These are phyloP conservation scores for Glandiceps talaboti DNA, from an alignment of 53 echinoderm and acorn worm species.

Conservation along the genomic window DNA sequence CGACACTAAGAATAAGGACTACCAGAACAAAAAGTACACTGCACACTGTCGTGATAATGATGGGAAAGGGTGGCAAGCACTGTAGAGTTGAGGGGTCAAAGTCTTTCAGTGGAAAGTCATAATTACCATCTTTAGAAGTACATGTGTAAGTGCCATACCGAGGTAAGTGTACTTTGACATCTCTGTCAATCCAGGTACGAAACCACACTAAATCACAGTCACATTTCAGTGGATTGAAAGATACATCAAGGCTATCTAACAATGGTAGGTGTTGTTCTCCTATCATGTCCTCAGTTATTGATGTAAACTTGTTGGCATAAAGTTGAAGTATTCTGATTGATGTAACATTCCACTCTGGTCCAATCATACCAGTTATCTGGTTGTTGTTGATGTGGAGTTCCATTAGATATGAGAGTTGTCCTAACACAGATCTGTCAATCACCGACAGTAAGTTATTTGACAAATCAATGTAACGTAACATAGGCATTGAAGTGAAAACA, in stretches of 20 bases:
- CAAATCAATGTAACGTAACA: neutral
- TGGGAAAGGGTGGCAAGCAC: neutral
- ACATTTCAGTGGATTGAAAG: neutral
- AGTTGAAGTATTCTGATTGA: neutral
- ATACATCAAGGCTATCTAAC: neutral
- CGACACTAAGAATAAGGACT: neutral
- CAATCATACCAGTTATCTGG: neutral
- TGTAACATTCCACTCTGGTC: neutral
- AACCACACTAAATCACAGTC: neutral
- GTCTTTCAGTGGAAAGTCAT: neutral
- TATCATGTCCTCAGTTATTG: neutral
- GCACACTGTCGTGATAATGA: neutral
- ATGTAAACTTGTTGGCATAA: neutral
- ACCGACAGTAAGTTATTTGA: neutral
- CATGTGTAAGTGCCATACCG: neutral
- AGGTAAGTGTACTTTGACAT: neutral
- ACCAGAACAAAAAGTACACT: neutral
- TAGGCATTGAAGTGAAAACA: neutral
- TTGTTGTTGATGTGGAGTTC: neutral
- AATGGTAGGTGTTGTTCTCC: neutral
- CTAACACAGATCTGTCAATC: neutral
- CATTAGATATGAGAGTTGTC: neutral
- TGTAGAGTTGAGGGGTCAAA: neutral
- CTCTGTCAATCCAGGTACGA: neutral
- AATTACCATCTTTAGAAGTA: neutral